Evolutionary conservation across 2,888 invertebrate genomes (phyloP).

Genomic region (Arrhopalites spinosus): DNA sequence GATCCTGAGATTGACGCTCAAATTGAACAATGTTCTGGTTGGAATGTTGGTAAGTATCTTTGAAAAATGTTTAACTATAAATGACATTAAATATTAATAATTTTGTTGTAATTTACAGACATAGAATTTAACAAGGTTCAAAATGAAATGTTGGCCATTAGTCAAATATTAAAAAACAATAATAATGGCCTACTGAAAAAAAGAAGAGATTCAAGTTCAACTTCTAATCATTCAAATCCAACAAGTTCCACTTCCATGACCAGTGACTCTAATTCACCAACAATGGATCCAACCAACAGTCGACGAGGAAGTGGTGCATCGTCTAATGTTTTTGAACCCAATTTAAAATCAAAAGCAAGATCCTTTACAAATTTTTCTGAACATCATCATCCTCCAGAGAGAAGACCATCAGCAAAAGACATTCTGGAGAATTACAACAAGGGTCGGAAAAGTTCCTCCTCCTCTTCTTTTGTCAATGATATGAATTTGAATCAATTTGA

Average conservation of each 20-base stretch:
- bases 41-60: conserved; percentile 47
- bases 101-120: conserved; percentile 28
- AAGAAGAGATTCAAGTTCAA: conserved; percentile 33
- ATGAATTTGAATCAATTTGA: background rate
- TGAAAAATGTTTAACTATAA: too few relatives aligned
- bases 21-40: conserved; percentile 54
- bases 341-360: background rate
- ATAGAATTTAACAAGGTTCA: conserved; percentile 52
- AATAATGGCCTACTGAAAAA: background rate
- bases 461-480: background rate
- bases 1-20: conserved; percentile 49
- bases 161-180: conserved; percentile 41
- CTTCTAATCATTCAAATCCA: conserved; percentile 27
- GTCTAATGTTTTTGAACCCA: conserved; percentile 20
- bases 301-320: conserved; percentile 23
- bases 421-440: too few relatives aligned
- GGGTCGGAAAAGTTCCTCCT: too few relatives aligned
- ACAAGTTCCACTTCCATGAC: conserved; percentile 25
- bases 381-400: too few relatives aligned
- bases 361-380: too few relatives aligned
- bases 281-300: background rate
- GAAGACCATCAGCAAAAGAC: too few relatives aligned
- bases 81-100: too few relatives aligned
- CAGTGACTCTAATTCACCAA: conserved; percentile 27
- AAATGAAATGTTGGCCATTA: conserved; percentile 45